Evolutionary conservation across 2,113 vertebrate species (phyloP).

Genomic region (Corydoras sp.): DNA sequence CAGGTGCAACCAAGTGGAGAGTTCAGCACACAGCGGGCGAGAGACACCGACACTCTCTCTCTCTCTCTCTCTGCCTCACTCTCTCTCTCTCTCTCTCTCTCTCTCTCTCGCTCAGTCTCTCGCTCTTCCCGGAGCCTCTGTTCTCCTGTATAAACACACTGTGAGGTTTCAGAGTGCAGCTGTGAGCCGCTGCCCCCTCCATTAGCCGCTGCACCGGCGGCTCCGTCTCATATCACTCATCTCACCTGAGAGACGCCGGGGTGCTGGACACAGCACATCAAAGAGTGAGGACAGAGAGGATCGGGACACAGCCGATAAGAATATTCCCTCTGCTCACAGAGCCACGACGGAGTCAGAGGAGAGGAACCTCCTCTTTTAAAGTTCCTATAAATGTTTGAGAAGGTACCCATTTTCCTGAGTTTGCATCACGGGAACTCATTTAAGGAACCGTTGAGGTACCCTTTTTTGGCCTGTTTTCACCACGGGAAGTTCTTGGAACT

Average conservation of each 20-base stretch:
- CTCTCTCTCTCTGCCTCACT: not conserved
- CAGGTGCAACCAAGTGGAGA: not conserved
- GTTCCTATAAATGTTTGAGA: not conserved
- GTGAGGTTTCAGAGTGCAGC: not conserved
- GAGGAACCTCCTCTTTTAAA: no score
- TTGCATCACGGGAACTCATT: no score
- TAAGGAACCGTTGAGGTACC: no score
- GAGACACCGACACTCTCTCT: not conserved
- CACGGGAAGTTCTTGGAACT: no score
- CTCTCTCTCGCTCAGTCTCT: not conserved
- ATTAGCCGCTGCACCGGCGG: not conserved
- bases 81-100: not conserved
- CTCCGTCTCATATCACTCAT: not conserved
- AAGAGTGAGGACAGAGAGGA: not conserved
- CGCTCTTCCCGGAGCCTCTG: no score
- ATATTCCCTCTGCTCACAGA: not conserved
- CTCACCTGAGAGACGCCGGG: not conserved
- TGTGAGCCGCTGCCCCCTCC: not conserved
- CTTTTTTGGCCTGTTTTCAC: no score
- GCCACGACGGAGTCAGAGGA: not conserved
- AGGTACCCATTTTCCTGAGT: not conserved
- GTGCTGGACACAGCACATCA: not conserved
- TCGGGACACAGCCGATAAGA: not conserved
- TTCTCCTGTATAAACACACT: not conserved
- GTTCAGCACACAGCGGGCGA: not conserved